Evolutionary conservation across 2,888 invertebrate species (phyloP).

Genomic region (Artemia sinica): DNA sequence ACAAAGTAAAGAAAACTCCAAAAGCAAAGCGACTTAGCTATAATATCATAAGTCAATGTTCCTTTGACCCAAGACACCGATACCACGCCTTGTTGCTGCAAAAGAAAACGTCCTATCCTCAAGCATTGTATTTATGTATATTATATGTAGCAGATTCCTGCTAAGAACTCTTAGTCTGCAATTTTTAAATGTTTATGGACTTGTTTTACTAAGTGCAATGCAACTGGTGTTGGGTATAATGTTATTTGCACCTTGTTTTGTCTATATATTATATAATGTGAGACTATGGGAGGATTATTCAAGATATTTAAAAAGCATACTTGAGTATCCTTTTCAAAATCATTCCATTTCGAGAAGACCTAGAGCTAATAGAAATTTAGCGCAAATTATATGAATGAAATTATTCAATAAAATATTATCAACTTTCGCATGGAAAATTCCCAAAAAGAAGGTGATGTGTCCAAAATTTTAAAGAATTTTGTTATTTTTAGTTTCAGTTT

Average conservation of each 20-base stretch:
- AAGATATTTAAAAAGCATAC: too few species aligned
- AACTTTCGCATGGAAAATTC: too few species aligned
- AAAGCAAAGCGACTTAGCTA: not conserved
- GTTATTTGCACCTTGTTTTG: not conserved
- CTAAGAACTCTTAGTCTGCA: not conserved
- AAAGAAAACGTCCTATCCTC: not conserved
- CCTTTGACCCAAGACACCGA: not conserved
- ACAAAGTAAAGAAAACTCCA: not conserved
- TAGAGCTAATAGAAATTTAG: too few species aligned
- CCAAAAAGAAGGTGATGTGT: too few species aligned
- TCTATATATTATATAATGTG: not conserved
- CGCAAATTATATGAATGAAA: too few species aligned
- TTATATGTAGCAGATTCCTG: not conserved
- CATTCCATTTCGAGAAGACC: too few species aligned
- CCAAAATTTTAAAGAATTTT: too few species aligned
- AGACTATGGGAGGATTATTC: too few species aligned
- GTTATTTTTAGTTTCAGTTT: too few species aligned
- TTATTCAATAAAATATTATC: too few species aligned
- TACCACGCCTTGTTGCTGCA: not conserved
- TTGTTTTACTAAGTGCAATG: not conserved
- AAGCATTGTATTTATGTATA: not conserved
- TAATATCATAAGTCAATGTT: not conserved
- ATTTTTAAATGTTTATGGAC: not conserved
- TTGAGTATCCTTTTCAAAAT: too few species aligned
- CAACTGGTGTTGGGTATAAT: not conserved